Evolutionary conservation across 1,140 invertebrate species (phyloP).

Genomic region (Camponotus pennsylvanicus): DNA sequence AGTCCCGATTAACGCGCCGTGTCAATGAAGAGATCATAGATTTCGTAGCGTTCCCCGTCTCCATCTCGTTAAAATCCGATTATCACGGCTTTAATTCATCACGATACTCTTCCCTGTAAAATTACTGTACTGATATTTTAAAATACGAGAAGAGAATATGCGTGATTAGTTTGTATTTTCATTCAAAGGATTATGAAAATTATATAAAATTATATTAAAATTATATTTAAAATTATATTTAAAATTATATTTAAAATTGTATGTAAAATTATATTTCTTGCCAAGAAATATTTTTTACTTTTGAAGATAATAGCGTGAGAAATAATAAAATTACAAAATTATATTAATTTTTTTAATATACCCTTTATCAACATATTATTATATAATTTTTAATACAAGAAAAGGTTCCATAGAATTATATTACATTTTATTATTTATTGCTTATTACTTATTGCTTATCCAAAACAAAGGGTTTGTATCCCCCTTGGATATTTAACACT

Average conservation of each 20-base stretch:
- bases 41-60: not conserved
- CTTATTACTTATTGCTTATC: not conserved
- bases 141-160: not conserved
- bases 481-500: not conserved
- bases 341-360: not conserved
- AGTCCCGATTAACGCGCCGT: constrained; percentile 56
- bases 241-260: too few relatives aligned
- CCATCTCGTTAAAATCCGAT: constrained; percentile 31
- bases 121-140: not conserved
- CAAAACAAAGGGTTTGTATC: not conserved
- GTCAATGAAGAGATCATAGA: constrained; percentile 40
- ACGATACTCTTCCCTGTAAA: not conserved
- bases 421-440: not conserved
- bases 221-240: too few relatives aligned
- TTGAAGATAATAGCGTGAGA: not conserved
- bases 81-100: constrained; percentile 33
- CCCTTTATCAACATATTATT: not conserved
- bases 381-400: not conserved
- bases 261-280: not conserved
- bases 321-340: constrained; percentile 15
- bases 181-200: not conserved
- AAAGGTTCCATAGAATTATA: not conserved
- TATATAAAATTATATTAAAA: not conserved
- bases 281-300: not conserved
- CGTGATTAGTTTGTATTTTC: not conserved